phyloP scores from a whole-genome alignment of 2,888 invertebrate genomes.

The Danaus chrysippus region DNA sequence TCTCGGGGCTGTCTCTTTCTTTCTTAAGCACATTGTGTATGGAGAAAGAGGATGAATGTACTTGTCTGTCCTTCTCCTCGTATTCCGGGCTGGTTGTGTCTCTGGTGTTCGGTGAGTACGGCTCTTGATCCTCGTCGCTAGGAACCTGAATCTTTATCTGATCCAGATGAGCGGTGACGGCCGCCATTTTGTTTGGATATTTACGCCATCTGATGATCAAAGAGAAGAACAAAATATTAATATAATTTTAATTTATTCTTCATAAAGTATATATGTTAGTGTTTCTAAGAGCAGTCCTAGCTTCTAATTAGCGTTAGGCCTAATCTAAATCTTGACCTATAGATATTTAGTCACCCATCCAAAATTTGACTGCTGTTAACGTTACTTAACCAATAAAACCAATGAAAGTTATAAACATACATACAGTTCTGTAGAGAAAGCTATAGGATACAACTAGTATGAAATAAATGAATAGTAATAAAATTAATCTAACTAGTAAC shows the following conservation, averaged over 20 bases:
- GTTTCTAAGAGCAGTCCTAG: too few relatives aligned
- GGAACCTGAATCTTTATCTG: conserved; percentile 68
- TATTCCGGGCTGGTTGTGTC: conserved; percentile 67
- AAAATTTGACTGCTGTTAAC: conserved; percentile 31
- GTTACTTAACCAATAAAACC: too few relatives aligned
- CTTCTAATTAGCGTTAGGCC: too few relatives aligned
- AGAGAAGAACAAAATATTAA: conserved; percentile 12
- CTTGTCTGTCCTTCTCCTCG: conserved; percentile 55
- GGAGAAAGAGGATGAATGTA: conserved; percentile 67
- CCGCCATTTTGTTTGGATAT: conserved; percentile 58
- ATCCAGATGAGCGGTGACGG: conserved; percentile 66
- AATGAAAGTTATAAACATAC: too few relatives aligned
- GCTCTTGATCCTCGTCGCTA: conserved; percentile 65
- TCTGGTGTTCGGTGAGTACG: conserved; percentile 65
- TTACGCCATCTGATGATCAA: conserved; percentile 67
- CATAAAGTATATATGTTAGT: conserved; percentile 7
- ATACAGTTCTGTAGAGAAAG: too few relatives aligned
- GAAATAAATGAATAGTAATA: too few relatives aligned
- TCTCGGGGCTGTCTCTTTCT: conserved; percentile 69
- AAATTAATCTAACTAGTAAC: too few relatives aligned
- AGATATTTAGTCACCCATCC: too few relatives aligned
- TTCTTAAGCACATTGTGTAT: conserved; percentile 75
- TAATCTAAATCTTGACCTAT: too few relatives aligned
- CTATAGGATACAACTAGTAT: too few relatives aligned
- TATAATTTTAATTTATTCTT: conserved; percentile 6